phyloP scores from a whole-genome alignment of 2,113 vertebrate genomes.

The Prolemur simus region DNA sequence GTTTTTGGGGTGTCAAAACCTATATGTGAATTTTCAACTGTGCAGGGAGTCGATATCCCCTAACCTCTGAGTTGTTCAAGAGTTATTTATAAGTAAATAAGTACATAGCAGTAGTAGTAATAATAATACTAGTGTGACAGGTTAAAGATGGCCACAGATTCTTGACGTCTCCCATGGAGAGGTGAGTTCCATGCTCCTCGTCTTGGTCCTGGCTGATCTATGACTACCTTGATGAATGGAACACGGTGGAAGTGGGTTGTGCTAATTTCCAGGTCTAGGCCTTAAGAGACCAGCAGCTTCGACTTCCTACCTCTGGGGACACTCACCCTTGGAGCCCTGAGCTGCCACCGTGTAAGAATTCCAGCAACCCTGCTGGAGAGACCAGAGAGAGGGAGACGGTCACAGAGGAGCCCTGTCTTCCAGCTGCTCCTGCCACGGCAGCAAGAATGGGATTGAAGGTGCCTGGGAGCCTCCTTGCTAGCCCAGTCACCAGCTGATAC shows the following conservation, averaged over 20 bases:
- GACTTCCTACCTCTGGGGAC: neutral
- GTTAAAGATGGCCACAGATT: neutral
- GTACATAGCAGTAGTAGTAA: neutral
- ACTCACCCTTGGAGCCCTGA: neutral
- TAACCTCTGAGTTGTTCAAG: neutral
- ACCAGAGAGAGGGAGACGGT: neutral
- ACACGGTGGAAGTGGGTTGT: accelerated
- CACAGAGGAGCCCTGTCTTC: neutral
- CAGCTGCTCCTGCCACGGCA: neutral
- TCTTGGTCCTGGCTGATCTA: neutral
- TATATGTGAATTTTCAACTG: neutral
- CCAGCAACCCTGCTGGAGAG: neutral
- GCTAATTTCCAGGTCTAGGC: neutral
- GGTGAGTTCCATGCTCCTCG: neutral
- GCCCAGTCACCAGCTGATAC: neutral
- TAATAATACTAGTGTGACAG: neutral
- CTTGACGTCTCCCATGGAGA: neutral
- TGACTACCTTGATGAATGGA: neutral
- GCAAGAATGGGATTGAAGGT: neutral
- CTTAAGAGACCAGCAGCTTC: neutral
- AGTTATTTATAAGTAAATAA: neutral
- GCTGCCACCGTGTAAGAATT: neutral
- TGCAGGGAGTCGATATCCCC: neutral
- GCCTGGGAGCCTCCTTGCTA: neutral
- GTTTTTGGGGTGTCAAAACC: neutral